Percentiles rank a stretch among this genome's conserved stretches.
These are phyloP conservation scores for Oscheius sp. DNA, from an alignment of 2,888 invertebrate species.

Conservation along the genomic window DNA sequence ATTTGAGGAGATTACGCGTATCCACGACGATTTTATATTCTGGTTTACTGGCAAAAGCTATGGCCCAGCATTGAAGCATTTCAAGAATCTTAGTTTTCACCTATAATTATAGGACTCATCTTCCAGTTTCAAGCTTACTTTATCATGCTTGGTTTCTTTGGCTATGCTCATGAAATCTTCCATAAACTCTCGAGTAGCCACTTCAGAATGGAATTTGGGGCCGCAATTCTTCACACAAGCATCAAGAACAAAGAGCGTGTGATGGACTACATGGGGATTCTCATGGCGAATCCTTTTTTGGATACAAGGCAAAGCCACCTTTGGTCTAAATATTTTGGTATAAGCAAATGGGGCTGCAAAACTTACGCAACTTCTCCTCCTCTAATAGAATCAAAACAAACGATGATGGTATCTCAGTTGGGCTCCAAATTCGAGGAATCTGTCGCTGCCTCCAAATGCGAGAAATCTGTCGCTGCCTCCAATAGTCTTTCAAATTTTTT, in stretches of 20 bases:
- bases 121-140: slow-evolving; percentile 63
- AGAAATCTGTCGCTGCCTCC: slow-evolving; percentile 95
- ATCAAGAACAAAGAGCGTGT: slow-evolving; percentile 79
- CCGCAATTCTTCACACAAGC: slow-evolving; percentile 98
- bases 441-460: slow-evolving; percentile 93
- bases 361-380: slow-evolving; percentile 89
- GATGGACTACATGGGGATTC: slow-evolving; percentile 90
- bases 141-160: slow-evolving; percentile 72
- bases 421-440: slow-evolving; percentile 92
- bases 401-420: slow-evolving; percentile 92
- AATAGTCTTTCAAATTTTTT: slow-evolving; percentile 42
- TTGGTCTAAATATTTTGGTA: slow-evolving; percentile 71
- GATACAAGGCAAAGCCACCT: slow-evolving; percentile 84
- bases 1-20: slow-evolving; percentile 89
- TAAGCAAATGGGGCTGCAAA: neutral
- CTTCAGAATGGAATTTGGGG: slow-evolving; percentile 85
- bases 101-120: too few relatives aligned
- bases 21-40: slow-evolving; percentile 78
- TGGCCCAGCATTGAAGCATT: slow-evolving; percentile 95
- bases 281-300: slow-evolving; percentile 87
- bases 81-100: slow-evolving; percentile 82
- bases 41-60: slow-evolving; percentile 91
- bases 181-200: slow-evolving; percentile 87
- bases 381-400: slow-evolving; percentile 92
- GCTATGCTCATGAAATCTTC: slow-evolving; percentile 84